Conservation (phyloP, 37 sponge, comb jelly and placozoan species). For the Bolinopsis microptera region DNA sequence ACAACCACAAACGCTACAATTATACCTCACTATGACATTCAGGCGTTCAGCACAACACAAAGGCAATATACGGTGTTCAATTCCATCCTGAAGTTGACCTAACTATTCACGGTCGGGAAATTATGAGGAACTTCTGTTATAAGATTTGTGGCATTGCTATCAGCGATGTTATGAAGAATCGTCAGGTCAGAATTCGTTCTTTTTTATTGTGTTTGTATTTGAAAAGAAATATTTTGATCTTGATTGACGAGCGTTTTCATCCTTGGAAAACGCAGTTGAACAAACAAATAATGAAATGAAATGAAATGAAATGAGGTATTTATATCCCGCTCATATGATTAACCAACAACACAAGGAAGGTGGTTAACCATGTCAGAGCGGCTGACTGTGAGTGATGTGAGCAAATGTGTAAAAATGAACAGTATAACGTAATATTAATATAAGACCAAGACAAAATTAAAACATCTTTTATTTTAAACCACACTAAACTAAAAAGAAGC, state of each 20-base stretch:
- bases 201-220: background rate
- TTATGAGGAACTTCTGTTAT: constrained; percentile 82
- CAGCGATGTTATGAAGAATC: background rate
- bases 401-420: no score
- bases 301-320: no score
- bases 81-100: constrained; percentile 93
- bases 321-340: no score
- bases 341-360: no score
- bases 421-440: no score
- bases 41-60: constrained; percentile 68
- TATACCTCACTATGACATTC: background rate
- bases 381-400: no score
- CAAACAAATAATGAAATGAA: no score
- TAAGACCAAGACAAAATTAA: no score
- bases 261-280: background rate
- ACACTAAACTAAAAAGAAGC: no score
- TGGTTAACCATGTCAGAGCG: no score
- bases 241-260: background rate
- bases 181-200: constrained; percentile 6
- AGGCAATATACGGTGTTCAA: constrained; percentile 82
- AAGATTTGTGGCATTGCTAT: constrained; percentile 17
- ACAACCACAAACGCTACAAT: no score
- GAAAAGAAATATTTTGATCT: background rate
- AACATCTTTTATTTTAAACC: no score
- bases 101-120: constrained; percentile 71